Conservation (phyloP, 1,140 invertebrate genomes). For the Hestina assimilis region DNA sequence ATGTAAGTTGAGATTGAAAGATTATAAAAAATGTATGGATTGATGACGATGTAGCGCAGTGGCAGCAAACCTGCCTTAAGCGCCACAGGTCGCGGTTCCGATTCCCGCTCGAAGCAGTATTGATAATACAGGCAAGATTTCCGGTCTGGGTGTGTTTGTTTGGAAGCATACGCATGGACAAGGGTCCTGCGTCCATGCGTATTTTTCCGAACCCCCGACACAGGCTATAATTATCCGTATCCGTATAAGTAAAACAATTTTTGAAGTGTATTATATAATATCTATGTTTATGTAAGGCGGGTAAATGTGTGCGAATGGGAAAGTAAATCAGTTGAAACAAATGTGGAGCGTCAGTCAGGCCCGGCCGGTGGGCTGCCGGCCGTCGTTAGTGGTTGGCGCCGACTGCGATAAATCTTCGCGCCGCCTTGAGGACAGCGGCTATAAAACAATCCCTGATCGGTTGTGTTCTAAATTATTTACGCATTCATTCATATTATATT, state of each 20-base stretch:
- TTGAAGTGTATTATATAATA: neutral
- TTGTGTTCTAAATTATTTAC: conserved; percentile 31
- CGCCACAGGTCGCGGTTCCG: too few relatives aligned
- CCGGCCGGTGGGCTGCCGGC: conserved; percentile 35
- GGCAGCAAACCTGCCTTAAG: too few relatives aligned
- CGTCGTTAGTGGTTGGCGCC: conserved; percentile 67
- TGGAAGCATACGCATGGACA: too few relatives aligned
- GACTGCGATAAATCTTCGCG: conserved; percentile 36
- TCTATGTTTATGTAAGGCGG: conserved; percentile 5
- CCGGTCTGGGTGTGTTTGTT: too few relatives aligned
- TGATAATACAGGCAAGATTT: too few relatives aligned
- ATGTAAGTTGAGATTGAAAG: too few relatives aligned
- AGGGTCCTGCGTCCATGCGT: too few relatives aligned
- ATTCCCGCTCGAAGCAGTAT: too few relatives aligned
- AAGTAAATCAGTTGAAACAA: conserved; percentile 76
- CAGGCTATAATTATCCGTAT: too few relatives aligned
- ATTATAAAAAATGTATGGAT: too few relatives aligned
- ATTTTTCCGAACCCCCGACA: too few relatives aligned
- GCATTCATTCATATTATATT: conserved; percentile 10
- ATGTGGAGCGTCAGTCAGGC: conserved; percentile 70
- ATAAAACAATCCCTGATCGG: conserved; percentile 50
- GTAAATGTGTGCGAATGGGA: conserved; percentile 30
- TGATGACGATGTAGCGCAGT: too few relatives aligned
- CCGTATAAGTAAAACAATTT: neutral
- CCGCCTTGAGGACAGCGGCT: conserved; percentile 61